phyloP scores from a whole-genome alignment of 2,888 invertebrate species.

The Cremastinae sp. region DNA sequence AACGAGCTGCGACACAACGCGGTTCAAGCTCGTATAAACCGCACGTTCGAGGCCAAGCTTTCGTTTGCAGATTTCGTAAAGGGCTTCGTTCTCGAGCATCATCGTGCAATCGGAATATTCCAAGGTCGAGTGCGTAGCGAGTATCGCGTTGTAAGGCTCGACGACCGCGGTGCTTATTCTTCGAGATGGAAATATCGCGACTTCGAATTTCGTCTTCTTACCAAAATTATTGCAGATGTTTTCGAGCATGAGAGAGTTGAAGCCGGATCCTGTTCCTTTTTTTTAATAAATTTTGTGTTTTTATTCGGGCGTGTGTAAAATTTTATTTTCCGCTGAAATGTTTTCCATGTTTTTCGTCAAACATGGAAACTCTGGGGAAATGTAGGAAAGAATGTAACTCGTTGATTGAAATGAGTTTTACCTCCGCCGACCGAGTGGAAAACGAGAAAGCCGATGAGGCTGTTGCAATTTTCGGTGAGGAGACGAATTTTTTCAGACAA shows the following conservation, averaged over 20 bases:
- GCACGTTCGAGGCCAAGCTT: constrained; percentile 82
- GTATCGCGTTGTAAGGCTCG: constrained; percentile 78
- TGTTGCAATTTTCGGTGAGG: constrained; percentile 74
- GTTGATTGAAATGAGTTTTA: constrained; percentile 13
- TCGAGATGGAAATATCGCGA: constrained; percentile 73
- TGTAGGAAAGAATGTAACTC: not conserved
- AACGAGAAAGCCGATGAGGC: constrained; percentile 65
- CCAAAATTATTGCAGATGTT: constrained; percentile 79
- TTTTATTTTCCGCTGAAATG: not conserved
- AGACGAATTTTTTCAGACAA: constrained; percentile 80
- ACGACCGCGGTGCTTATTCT: constrained; percentile 80
- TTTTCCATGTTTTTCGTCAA: too few species aligned
- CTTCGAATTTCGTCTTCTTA: constrained; percentile 82
- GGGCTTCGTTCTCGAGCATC: constrained; percentile 77
- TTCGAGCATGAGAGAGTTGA: constrained; percentile 76
- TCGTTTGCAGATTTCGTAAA: constrained; percentile 81
- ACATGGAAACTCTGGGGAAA: too few species aligned
- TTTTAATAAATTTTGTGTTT: not conserved
- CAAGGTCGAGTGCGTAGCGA: constrained; percentile 77
- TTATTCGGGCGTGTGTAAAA: not conserved
- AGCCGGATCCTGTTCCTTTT: constrained; percentile 77
- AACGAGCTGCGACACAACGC: constrained; percentile 81
- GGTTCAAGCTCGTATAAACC: constrained; percentile 83
- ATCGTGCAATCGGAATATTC: constrained; percentile 76
- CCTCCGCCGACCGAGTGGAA: constrained; percentile 64